phyloP scores from a whole-genome alignment of 2,888 invertebrate genomes.

The Congeria kusceri region DNA sequence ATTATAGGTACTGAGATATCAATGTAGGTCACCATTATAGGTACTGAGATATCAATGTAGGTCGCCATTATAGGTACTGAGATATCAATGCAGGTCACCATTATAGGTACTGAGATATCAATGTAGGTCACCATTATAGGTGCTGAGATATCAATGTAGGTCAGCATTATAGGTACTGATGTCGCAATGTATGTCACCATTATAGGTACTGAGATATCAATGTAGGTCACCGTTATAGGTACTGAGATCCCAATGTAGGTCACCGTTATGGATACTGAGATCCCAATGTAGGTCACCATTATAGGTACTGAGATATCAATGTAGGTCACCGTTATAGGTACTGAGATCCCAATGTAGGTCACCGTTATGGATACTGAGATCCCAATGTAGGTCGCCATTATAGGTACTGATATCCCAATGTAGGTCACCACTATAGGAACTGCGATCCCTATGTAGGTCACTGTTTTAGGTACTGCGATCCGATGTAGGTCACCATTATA shows the following conservation, averaged over 20 bases:
- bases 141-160: conserved; percentile 18
- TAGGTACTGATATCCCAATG: conserved; percentile 63
- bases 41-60: conserved; percentile 46
- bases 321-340: conserved; percentile 78
- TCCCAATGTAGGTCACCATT: conserved; percentile 63
- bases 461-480: conserved; percentile 73
- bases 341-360: too few relatives aligned
- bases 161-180: conserved; percentile 76
- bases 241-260: too few relatives aligned
- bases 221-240: conserved; percentile 78
- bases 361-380: conserved; percentile 75
- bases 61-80: conserved; percentile 77
- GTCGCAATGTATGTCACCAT: conserved; percentile 63
- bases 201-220: conserved; percentile 65
- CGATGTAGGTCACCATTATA: conserved; percentile 69
- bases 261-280: conserved; percentile 75
- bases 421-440: conserved; percentile 78
- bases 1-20: conserved; percentile 71
- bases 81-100: conserved; percentile 52
- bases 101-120: conserved; percentile 69
- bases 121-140: conserved; percentile 77
- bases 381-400: conserved; percentile 65
- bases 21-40: conserved; percentile 74
- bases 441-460: conserved; percentile 10
- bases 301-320: conserved; percentile 65